Conservation (phyloP, 2,113 vertebrate genomes). For the Chaetodon auriga region DNA sequence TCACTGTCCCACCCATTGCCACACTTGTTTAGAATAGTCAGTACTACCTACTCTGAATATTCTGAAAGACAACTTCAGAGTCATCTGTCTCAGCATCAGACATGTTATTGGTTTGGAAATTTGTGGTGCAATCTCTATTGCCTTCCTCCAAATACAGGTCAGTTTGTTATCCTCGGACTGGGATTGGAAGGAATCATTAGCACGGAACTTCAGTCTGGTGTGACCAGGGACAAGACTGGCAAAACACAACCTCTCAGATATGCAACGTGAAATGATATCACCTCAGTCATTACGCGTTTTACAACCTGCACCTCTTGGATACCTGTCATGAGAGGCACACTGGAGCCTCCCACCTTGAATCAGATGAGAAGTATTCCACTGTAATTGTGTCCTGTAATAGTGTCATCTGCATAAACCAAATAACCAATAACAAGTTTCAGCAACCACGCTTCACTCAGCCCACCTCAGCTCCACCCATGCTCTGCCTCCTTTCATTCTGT, state of each 20-base stretch:
- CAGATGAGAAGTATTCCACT: background rate
- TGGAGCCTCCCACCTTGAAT: background rate
- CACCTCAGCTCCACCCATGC: no score
- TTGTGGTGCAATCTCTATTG: background rate
- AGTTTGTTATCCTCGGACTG: no score
- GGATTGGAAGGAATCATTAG: no score
- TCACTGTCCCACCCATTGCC: background rate
- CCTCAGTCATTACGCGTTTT: background rate
- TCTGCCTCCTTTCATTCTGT: no score
- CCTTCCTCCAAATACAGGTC: constrained; percentile 44
- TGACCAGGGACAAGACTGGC: background rate
- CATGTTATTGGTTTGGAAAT: constrained; percentile 7
- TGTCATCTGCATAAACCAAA: no score
- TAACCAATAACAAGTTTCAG: no score
- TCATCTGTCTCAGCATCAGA: constrained; percentile 1
- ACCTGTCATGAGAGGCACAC: no score
- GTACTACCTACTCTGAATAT: background rate
- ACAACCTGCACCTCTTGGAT: background rate
- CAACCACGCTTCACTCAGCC: no score
- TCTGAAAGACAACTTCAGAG: constrained; percentile 29
- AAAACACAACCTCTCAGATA: constrained; percentile 42
- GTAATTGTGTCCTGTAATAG: no score
- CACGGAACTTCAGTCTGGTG: no score
- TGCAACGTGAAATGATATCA: constrained; percentile 34
- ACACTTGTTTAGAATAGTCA: constrained; percentile 28